Base-by-base conservation (phyloP, 2,888 invertebrate species). In the Lutraria lutraria region DNA sequence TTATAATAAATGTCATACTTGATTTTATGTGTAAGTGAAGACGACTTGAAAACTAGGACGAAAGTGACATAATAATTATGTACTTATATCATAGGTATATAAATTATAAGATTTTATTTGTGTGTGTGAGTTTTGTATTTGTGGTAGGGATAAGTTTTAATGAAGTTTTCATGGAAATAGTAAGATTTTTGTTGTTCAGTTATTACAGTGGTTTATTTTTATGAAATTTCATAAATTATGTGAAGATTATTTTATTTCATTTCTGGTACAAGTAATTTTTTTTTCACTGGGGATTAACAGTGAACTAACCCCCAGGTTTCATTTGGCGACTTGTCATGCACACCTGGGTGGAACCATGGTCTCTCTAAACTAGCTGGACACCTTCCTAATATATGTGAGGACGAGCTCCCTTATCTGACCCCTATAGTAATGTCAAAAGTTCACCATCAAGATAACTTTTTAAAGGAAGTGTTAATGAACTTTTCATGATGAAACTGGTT, bases 1-100 rank as follows among this genome's bases (percentile, higher is more conserved):
- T 68, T 25, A 25, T 68, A 68, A 68, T 25, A 68, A 68, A 68
- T 25, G 63, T 68, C 63, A 68, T 68, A 25, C 63, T 68, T 68
- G 63, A 68, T 68, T 68, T 68, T 25, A 68, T 25, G 25, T 68
- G 63, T 68, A 25, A 68, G 63, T 68, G 25, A n/a, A 25, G 63
- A 63, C n/a, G 63, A n/a, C 63, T 68, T 12, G 63, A n/a, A 12
- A 68, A 25, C 63, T 68, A 25, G 63, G 63, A 68, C 63, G 25
- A n/a, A 25, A n/a, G 63, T 25, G 63, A 25, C 63, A 68, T 68
- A 68, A 68, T 68, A n/a, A n/a, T n/a, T n/a, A n/a, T 68, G 13
- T 25, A n/a, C 12, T 68, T 68, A 25, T 68, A 25, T 12, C 25
- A 25, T n/a, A 12, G 25, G 25, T 25, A 13, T 68, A 68, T 25